Conservation (phyloP, 2,113 vertebrate genomes). For the Cyrtonyx montezumae region DNA sequence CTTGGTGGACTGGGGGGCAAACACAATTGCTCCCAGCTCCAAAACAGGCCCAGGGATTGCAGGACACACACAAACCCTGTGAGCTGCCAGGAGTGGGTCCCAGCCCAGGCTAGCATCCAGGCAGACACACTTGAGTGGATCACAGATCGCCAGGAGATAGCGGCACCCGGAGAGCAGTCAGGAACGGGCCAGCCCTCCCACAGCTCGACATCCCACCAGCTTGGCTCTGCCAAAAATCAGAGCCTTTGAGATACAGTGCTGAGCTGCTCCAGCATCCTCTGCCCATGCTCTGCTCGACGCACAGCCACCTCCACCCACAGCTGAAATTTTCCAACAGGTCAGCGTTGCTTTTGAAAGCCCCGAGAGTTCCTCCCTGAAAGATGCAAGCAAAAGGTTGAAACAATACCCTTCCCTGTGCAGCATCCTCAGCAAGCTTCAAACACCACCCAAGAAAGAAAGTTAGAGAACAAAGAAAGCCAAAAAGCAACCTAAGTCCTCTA, state of each 20-base stretch:
- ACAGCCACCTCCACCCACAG: background rate
- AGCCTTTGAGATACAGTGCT: background rate
- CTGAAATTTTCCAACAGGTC: background rate
- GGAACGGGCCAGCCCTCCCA: background rate
- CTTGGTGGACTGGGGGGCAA: background rate
- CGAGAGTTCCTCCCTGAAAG: conserved; percentile 23
- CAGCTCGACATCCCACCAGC: background rate
- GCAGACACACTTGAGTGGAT: background rate
- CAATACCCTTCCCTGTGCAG: background rate
- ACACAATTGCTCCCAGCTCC: background rate
- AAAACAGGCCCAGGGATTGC: rapidly evolving
- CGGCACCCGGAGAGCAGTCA: background rate
- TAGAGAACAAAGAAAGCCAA: conserved; percentile 14
- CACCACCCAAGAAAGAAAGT: background rate
- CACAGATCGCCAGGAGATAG: conserved; percentile 18
- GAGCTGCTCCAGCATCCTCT: background rate
- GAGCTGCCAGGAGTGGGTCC: background rate
- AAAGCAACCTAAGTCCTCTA: background rate
- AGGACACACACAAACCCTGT: background rate
- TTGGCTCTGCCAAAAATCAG: background rate
- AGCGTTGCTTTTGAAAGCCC: background rate
- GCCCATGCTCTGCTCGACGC: background rate
- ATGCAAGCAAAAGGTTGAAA: conserved; percentile 17
- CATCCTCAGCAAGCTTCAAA: conserved; percentile 36
- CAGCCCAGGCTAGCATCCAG: background rate